Evolutionary conservation across 64 coral and sea anemone species (phyloP), one percentile per base, ranked within the genome.

Genomic region (Pocillopora damicornis): DNA sequence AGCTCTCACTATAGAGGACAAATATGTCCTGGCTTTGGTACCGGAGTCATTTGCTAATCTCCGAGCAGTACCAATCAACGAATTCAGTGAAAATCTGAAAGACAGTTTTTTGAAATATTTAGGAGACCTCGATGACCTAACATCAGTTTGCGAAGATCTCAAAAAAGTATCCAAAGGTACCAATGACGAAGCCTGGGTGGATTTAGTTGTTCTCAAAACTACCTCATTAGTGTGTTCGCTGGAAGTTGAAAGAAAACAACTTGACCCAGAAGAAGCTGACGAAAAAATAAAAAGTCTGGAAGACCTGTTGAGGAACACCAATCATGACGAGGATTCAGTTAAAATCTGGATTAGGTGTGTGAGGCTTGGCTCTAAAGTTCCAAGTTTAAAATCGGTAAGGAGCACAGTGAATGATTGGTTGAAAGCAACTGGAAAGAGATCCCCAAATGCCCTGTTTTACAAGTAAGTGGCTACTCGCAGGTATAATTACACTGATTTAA

Each of bases 401-500:
- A 26, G 5, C 22, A 83, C 88, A 69, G 72, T 95, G 10, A 74
- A 91, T 30, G 71, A 18, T 42, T 95, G 93, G 93, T 73, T 95
- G 1, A 88, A 88, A 76, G 61, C 36, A 63, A 83, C 86, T 26
- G 76, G 82, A 42, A 73, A 86, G 37, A 95, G 87, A 77, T 95
- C 89, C 23, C 93, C 89, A 23, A 88, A 91, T 51, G 93, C 93
- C 72, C 84, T 91, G 1, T 95, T 95, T 88, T 95, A 95, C 89
- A 95, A 95, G 93, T 95, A 78, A 87, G 93, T 78, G 5, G 30
- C 30, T 30, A 30, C 30, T 30, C 30, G 30, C 30, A 30, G 30
- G 30, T 30, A 30, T 30, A 30, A 30, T 30, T 30, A 30, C 30
- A 30, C 30, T 30, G 30, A 30, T 30, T 30, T 30, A 30, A 30